Evolutionary conservation across 2,888 invertebrate species (phyloP), one percentile per base, ranked within the genome.

Genomic region (Labia minor): DNA sequence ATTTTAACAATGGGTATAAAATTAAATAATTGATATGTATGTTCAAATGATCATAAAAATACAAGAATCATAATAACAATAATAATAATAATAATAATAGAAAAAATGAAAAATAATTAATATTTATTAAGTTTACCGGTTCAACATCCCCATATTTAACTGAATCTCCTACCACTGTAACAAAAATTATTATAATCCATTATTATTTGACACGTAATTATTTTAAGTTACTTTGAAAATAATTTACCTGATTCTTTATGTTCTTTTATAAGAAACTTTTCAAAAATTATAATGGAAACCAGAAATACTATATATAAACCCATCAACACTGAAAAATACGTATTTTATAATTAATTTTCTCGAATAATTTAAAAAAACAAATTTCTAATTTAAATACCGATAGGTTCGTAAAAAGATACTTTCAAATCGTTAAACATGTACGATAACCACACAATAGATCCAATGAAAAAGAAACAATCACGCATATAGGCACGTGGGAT

Each of bases 381-480:
- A 49, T 26, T n/a, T n/a, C n/a, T 3, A 26, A 8, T 26, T 26
- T 26, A 26, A 49, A 49, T 49, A 49, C 49, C 49, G 14, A 49
- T 49, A 10, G 49, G 49, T 49, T 49, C 49, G 14, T 49, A 49
- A 49, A 8, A 49, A 3, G 16, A 11, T 10, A 49, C 49, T 49
- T 49, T 4, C 16, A 49, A 49, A 49, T 49, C 49, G n/a, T n/a
- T 3, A 49, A 49, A 49, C 49, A 49, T 49, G 16, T 10, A n/a
- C 14, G 16, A 49, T 8, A 49, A 14, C 49, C 61, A 67, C 10
- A 61, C 8, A 2, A 65, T 33, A 6, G 65, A 64, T 14, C 73
- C 75, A 1, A 82, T 66, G 72, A 79, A 83, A 73, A 83, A 83
- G 21, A 79, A 73, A 21, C 81, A 73, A 71, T 83, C 83, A 21